Evolutionary conservation across 2,888 invertebrate genomes (phyloP).

Genomic region (Aradus depressus): DNA sequence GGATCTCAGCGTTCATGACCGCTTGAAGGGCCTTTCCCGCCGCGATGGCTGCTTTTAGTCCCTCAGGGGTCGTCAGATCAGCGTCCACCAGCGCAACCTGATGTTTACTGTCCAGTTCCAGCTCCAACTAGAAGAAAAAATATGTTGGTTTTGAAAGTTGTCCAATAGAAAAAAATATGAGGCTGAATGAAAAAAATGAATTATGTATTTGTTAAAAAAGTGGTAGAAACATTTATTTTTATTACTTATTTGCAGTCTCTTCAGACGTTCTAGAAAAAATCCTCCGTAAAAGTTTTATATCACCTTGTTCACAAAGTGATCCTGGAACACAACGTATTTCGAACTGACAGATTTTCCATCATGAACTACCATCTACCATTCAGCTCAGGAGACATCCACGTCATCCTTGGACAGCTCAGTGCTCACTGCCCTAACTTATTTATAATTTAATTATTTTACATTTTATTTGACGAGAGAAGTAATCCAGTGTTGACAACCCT

Average conservation of each 20-base stretch:
- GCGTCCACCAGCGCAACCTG: constrained; percentile 58
- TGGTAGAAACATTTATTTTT: constrained; percentile 1
- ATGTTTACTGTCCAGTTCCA: constrained; percentile 57
- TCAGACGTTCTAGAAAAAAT: background rate
- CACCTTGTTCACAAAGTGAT: too few relatives aligned
- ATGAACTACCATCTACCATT: too few relatives aligned
- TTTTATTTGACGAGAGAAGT: too few relatives aligned
- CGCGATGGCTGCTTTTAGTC: constrained; percentile 50
- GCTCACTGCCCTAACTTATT: too few relatives aligned
- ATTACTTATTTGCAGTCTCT: background rate
- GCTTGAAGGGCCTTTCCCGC: constrained; percentile 63
- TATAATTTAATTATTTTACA: too few relatives aligned
- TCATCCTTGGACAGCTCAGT: too few relatives aligned
- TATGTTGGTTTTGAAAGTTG: constrained; percentile 4
- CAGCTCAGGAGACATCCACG: too few relatives aligned
- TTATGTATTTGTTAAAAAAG: background rate
- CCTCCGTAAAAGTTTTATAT: too few relatives aligned
- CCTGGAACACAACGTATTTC: too few relatives aligned
- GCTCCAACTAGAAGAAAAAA: constrained; percentile 43
- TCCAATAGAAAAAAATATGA: constrained; percentile 18
- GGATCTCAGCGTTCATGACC: constrained; percentile 58
- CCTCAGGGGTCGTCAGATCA: constrained; percentile 53
- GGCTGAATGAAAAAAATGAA: constrained; percentile 7
- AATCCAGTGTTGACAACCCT: too few relatives aligned
- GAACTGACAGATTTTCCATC: too few relatives aligned